Evolutionary conservation across 2,113 vertebrate species (phyloP).

Genomic region (Phalacrocorax pelagicus): DNA sequence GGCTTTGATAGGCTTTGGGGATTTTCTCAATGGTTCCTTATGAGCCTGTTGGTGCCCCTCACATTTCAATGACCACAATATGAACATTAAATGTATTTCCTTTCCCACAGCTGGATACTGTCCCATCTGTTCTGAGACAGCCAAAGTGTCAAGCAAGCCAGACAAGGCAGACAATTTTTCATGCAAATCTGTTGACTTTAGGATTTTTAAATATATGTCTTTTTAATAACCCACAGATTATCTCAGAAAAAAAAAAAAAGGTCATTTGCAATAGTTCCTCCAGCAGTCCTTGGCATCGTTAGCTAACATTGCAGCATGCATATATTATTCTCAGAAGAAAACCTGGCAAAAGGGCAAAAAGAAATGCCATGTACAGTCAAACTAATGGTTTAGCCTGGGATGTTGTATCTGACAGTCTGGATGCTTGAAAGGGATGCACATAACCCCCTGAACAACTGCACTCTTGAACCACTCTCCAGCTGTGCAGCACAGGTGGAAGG

Average conservation of each 20-base stretch:
- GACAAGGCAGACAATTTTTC: constrained; percentile 59
- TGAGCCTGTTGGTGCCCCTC: constrained; percentile 38
- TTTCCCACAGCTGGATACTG: constrained; percentile 63
- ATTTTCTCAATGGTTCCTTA: constrained; percentile 51
- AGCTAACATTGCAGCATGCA: background rate
- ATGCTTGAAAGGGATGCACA: background rate
- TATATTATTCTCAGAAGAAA: constrained; percentile 15
- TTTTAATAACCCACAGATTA: constrained; percentile 61
- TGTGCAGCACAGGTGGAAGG: background rate
- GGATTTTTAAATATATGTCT: constrained; percentile 55
- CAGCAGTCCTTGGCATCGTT: constrained; percentile 4
- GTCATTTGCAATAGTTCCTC: constrained; percentile 16
- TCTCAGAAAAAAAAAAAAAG: background rate
- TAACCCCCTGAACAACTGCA: background rate
- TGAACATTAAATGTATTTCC: constrained; percentile 47
- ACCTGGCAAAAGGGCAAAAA: constrained; percentile 27
- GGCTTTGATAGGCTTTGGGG: constrained; percentile 42
- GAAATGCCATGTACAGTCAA: constrained; percentile 6
- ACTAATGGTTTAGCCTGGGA: background rate
- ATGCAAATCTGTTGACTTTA: constrained; percentile 66
- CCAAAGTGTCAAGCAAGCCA: constrained; percentile 54
- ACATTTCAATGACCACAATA: constrained; percentile 31
- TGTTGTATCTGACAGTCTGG: background rate
- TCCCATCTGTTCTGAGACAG: constrained; percentile 58
- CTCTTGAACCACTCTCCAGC: background rate